A percentile compares a stretch with the other conserved stretches of the same genome.
Evolutionary conservation across 2,113 vertebrate species (phyloP).

Genomic region (Ceuthmochares aereus): DNA sequence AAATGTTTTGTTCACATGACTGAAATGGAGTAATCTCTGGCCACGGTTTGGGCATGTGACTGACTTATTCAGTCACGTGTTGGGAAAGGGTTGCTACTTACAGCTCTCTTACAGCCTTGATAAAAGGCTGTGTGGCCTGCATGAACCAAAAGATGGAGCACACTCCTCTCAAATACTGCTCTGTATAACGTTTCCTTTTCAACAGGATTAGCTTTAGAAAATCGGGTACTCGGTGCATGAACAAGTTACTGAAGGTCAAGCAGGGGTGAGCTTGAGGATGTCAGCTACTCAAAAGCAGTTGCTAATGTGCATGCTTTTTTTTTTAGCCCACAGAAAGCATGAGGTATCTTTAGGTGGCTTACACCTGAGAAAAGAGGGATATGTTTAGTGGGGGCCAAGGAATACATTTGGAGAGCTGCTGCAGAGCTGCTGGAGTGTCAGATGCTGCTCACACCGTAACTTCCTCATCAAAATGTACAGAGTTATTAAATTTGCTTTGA

Average conservation of each 20-base stretch:
- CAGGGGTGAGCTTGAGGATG: neutral
- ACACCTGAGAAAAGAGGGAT: neutral
- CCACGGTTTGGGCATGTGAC: conserved; percentile 49
- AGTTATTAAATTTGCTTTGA: neutral
- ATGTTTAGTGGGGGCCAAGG: neutral
- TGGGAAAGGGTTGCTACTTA: neutral
- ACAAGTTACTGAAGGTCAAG: conserved; percentile 24
- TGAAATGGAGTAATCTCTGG: conserved; percentile 17
- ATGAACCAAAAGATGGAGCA: conserved; percentile 71
- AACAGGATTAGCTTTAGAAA: conserved; percentile 23
- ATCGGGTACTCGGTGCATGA: neutral
- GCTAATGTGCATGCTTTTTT: neutral
- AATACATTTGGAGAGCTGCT: neutral
- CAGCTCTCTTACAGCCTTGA: conserved; percentile 16
- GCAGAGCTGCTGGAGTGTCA: neutral
- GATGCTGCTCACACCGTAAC: neutral
- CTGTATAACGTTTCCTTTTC: neutral
- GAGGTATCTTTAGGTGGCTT: neutral
- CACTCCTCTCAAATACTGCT: conserved; percentile 56
- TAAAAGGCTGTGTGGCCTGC: conserved; percentile 58
- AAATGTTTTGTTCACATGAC: conserved; percentile 29
- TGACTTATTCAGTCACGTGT: conserved; percentile 20
- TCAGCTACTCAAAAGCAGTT: conserved; percentile 23
- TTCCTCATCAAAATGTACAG: neutral
- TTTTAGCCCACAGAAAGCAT: neutral